These are phyloP conservation scores for Stictocephala bisonia DNA, from an alignment of 2,888 invertebrate genomes.

Conservation along the genomic window DNA sequence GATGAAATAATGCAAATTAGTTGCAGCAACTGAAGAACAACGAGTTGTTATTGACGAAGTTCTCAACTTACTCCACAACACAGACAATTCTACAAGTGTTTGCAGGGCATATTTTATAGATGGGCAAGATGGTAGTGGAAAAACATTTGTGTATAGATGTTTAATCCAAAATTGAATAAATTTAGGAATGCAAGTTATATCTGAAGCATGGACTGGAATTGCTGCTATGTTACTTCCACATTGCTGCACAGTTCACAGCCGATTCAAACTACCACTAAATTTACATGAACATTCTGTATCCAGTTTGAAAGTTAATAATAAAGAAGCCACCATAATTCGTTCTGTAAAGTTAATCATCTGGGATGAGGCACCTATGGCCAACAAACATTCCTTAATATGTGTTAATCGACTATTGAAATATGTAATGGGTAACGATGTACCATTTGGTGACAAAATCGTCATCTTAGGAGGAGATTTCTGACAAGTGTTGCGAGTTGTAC, in stretches of 20 bases:
- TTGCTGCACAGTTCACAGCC: conserved; percentile 59
- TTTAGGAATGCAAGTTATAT: conserved; percentile 35
- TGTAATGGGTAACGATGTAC: conserved; percentile 54
- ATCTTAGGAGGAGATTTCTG: conserved; percentile 41
- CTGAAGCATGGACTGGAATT: no score
- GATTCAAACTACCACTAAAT: conserved; percentile 56
- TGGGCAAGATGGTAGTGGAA: conserved; percentile 63
- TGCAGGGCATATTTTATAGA: conserved; percentile 27
- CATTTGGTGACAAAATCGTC: conserved; percentile 56
- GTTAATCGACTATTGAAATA: conserved; percentile 54
- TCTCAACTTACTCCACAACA: conserved; percentile 50
- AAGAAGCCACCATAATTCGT: conserved; percentile 49
- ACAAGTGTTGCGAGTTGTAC: conserved; percentile 24
- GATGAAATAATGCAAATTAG: background rate
- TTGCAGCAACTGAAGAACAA: conserved; percentile 48
- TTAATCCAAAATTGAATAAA: conserved; percentile 10
- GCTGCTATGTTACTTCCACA: conserved; percentile 56
- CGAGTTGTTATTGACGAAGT: no score
- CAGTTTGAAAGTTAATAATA: conserved; percentile 50
- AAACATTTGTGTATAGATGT: conserved; percentile 60
- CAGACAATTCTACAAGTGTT: conserved; percentile 38
- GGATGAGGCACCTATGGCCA: conserved; percentile 54
- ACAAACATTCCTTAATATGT: conserved; percentile 49
- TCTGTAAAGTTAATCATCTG: conserved; percentile 42
- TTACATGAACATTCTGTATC: no score